These are phyloP conservation scores for Eumerus sabulonum DNA, from an alignment of 2,888 invertebrate genomes.

Conservation along the genomic window DNA sequence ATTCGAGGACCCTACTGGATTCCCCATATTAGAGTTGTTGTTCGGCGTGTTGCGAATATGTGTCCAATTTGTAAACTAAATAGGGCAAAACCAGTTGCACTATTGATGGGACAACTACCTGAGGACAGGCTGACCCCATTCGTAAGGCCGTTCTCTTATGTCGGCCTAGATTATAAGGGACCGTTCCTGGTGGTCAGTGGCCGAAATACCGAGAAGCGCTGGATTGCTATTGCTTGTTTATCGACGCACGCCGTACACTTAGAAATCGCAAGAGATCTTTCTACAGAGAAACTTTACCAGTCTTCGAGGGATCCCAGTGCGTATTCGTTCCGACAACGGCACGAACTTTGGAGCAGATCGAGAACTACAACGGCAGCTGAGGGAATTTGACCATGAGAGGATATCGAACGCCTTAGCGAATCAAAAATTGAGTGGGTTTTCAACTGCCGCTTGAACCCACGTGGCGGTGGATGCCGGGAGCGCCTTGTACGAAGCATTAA, in stretches of 20 bases:
- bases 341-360: conserved; percentile 6
- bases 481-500: no score
- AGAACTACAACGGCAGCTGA: not conserved
- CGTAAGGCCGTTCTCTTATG: no score
- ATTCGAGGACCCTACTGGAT: conserved; percentile 25
- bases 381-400: not conserved
- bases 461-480: no score
- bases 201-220: conserved; percentile 34
- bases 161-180: no score
- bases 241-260: no score
- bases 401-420: no score
- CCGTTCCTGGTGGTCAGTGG: conserved; percentile 25
- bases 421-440: not conserved
- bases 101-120: conserved; percentile 49
- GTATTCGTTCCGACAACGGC: no score
- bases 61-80: conserved; percentile 26
- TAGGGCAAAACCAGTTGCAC: conserved; percentile 24
- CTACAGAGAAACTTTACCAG: conserved; percentile 45
- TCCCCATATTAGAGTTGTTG: no score
- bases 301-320: conserved; percentile 22
- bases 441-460: no score
- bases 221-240: conserved; percentile 9
- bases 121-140: no score
- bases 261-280: conserved; percentile 9
- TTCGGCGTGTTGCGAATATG: conserved; percentile 7